These are phyloP conservation scores for Tiaroga cobitis DNA, from an alignment of 2,797 vertebrate species.

Conservation along the genomic window DNA sequence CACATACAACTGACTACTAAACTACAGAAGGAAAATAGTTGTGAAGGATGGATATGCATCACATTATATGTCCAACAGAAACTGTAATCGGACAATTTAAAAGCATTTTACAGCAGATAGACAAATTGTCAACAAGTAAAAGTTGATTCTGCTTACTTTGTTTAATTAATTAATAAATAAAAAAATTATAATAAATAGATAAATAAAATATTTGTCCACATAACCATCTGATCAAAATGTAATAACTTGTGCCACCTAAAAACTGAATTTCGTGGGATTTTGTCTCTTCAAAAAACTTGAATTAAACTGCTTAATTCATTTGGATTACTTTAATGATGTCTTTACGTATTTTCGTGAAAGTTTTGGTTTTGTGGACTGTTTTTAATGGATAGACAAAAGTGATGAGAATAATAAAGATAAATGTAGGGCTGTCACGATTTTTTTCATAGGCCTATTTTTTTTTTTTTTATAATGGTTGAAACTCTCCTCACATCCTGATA, in stretches of 20 bases:
- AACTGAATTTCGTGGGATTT: too few relatives aligned
- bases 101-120: background rate
- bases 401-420: background rate
- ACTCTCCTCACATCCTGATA: too few relatives aligned
- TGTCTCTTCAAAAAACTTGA: background rate
- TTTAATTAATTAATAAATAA: too few relatives aligned
- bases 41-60: background rate
- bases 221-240: too few relatives aligned
- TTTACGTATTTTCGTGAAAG: background rate
- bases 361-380: too few relatives aligned
- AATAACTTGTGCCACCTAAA: too few relatives aligned
- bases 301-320: too few relatives aligned
- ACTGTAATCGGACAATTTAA: background rate
- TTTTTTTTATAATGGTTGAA: too few relatives aligned
- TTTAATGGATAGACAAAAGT: background rate
- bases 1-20: background rate
- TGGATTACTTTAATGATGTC: background rate
- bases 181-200: too few relatives aligned
- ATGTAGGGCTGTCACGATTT: too few relatives aligned
- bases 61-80: background rate
- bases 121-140: background rate
- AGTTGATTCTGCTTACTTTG: too few relatives aligned
- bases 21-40: background rate
- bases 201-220: too few relatives aligned
- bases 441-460: rapidly evolving